Base-by-base conservation (phyloP, 2,113 vertebrate genomes). In the Dermatemys mawii region DNA sequence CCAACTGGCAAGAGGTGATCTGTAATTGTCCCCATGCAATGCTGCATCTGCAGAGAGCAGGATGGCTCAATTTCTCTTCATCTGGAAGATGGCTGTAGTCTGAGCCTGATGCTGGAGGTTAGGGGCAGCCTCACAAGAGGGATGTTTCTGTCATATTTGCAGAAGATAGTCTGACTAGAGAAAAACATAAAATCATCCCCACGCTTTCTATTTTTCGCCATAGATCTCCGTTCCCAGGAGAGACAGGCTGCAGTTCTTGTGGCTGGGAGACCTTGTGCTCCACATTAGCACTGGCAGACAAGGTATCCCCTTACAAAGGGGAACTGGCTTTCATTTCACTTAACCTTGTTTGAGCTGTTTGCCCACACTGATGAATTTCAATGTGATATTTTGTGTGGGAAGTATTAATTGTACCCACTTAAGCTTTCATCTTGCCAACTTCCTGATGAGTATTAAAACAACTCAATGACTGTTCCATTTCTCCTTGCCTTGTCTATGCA, bases 401-500 rank as follows among this genome's bases (percentile, higher is more conserved):
- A 24, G 5, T 46, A 5, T 24, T 75, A 44, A 46, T 82, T 63
- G 8, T n/a, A 22, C 21, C 44, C 67, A 38, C 79, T 80, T 32
- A 48, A 41, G 83, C 48, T 2, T 38, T 12, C 11, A 8, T 48
- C 3, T 78, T 67, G 67, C n/a, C 4, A 13, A 24, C 24, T 22
- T 41, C 29, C 55, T 29, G 22, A 38, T 57, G 78, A 94, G 83
- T 84, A 84, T 89, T 93, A 38, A 81, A 53, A 81, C 48, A 19
- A 17, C 48, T 80, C 38, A n/a, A 41, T 96, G 78, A 84, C 53
- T 70, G n/a, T 80, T 88, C 57, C 81, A 29, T 78, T 96, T 96
- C 24, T 35, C 1, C 6, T 93, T 48, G 67, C 75, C 90, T 94
- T 96, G 8, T 93, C 97, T 80, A 22, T 85, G 46, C 95, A 99